Evolutionary conservation across 2,888 invertebrate species (phyloP), one percentile per base, ranked within the genome.

Genomic region (Anarsia innoxiella): DNA sequence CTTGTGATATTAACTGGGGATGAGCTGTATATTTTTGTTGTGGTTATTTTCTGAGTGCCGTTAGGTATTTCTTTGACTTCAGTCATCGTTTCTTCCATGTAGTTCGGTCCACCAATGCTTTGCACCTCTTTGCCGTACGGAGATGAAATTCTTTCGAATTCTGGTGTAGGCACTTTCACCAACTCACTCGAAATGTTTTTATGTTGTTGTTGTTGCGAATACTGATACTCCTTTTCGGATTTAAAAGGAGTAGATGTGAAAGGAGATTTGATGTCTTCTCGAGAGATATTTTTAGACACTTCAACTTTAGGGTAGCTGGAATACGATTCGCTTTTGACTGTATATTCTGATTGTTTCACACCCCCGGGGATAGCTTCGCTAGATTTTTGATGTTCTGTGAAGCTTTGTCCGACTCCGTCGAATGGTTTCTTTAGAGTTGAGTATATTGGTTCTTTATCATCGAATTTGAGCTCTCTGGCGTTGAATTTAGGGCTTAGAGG

Each of bases 11-110:
- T 86, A 1, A 87, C 86, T 0, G 88, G 88, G 0, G 86, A 86
- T 0, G 88, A 87, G 38, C 87, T 84, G 56, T 87, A 88, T 1
- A 88, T 79, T 39, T 88, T 88, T 0, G 88, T 88, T 0, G 86
- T 88, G 0, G 87, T 85, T 0, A 88, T 77, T 41, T 88, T 88
- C 31, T 88, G 76, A 0, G 84, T 86, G 1, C 87, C 87, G 23
- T 87, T 87, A 0, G 88, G 88, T 29, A 86, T 75, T 23, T 80
- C 77, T 40, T 87, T 88, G 0, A 82, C 85, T 37, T 88, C 88
- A 0, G 86, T 86, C 0, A 74, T 85, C 0, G 85, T 85, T 52
- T 86, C 86, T 31, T 86, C 85, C 57, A 69, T 76, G 44, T 61
- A 85, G 35, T 85, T 80, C 1, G 85, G 85, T 2, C 77, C 83